A percentile compares a stretch with the other conserved stretches of the same genome.
These are phyloP conservation scores for Aurelia coerulea DNA, from an alignment of 30 jellyfish, hydroid and myxozoan species.

Conservation along the genomic window DNA sequence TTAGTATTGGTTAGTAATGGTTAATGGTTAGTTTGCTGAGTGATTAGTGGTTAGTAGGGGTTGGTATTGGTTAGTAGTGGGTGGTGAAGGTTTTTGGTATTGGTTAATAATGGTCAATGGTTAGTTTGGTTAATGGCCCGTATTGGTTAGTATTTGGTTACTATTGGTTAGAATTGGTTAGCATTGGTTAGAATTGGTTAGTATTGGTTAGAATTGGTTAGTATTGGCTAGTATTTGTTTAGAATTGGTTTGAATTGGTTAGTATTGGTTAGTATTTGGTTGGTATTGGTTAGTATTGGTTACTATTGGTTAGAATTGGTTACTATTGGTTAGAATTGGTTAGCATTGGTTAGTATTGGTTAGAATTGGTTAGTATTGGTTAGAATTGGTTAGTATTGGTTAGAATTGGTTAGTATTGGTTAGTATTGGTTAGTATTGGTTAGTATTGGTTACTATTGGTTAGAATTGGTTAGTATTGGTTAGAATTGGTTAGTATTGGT, in stretches of 20 bases:
- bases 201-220: background rate
- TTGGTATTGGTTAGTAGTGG: background rate
- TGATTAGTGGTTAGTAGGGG: too few species aligned
- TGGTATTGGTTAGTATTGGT: background rate
- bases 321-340: background rate
- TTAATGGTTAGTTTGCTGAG: too few species aligned
- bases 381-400: background rate
- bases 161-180: too few species aligned
- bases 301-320: background rate
- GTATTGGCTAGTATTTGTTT: background rate
- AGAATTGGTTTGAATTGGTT: too few species aligned
- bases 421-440: background rate
- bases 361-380: background rate
- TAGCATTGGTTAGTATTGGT: background rate
- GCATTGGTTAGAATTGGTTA: too few species aligned
- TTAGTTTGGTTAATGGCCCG: background rate
- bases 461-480: conserved; percentile 1
- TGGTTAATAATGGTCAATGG: conserved; percentile 1
- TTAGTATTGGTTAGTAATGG: background rate
- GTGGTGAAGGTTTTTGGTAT: background rate
- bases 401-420: too few species aligned
- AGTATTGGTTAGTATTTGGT: background rate
- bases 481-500: background rate
- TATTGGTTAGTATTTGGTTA: background rate
- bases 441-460: background rate